Conservation (phyloP, 2,888 invertebrate species). For the Eupelmus urozonus region DNA sequence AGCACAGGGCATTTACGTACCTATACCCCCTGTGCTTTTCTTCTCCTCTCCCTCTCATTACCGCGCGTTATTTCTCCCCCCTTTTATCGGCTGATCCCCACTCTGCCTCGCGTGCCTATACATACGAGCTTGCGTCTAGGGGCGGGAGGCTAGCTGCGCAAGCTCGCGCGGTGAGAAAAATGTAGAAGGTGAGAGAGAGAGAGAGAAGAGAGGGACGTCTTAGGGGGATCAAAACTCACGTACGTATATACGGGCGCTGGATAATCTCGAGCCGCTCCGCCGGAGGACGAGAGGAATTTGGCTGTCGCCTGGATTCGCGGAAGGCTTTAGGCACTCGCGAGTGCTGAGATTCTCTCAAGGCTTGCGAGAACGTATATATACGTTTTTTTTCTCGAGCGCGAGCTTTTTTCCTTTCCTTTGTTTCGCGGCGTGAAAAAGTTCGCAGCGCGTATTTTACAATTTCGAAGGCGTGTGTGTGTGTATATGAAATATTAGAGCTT, state of each 20-base stretch:
- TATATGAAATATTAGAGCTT: too few relatives aligned
- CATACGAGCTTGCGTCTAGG: too few relatives aligned
- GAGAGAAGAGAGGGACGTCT: conserved; percentile 4
- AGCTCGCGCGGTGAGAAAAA: background rate
- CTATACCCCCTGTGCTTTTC: too few relatives aligned
- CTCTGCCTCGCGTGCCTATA: too few relatives aligned
- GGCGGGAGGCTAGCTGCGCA: too few relatives aligned
- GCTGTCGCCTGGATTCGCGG: conserved; percentile 4
- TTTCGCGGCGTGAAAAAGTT: background rate
- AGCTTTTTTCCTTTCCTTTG: background rate
- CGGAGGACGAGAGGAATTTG: conserved; percentile 33
- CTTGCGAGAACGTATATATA: background rate
- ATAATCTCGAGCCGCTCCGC: conserved; percentile 13
- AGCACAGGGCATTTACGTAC: too few relatives aligned
- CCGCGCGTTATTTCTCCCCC: too few relatives aligned
- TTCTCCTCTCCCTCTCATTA: too few relatives aligned
- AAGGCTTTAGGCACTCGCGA: too few relatives aligned
- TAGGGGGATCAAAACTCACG: conserved; percentile 45
- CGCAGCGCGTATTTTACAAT: background rate
- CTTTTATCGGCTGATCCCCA: too few relatives aligned
- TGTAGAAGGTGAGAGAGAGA: background rate
- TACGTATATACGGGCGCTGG: background rate
- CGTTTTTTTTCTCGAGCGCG: background rate
- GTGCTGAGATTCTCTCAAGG: background rate
- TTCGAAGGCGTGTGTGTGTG: background rate